phyloP scores from a whole-genome alignment of 2,888 invertebrate genomes.

The Oscheius sp. region DNA sequence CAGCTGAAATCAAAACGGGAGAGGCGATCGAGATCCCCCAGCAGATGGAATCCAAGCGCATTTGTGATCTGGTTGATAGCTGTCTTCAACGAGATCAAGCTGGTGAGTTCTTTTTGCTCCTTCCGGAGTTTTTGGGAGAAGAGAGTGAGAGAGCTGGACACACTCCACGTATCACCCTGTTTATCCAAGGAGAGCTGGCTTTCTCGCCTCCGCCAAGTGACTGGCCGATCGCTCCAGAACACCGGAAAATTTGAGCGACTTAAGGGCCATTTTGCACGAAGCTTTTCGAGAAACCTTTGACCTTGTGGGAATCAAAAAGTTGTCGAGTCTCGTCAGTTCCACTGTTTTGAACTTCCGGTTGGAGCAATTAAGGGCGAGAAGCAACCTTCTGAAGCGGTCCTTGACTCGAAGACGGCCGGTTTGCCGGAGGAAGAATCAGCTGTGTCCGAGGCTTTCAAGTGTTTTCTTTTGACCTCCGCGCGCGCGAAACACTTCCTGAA shows the following conservation, averaged over 20 bases:
- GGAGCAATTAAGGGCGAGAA: not conserved
- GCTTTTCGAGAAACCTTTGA: not conserved
- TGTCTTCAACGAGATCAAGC: slow-evolving; percentile 23
- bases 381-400: too few species aligned
- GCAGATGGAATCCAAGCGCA: slow-evolving; percentile 28
- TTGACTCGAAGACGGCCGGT: too few species aligned
- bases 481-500: not conserved
- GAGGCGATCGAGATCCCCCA: slow-evolving; percentile 30
- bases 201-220: slow-evolving; percentile 4
- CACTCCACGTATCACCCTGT: not conserved
- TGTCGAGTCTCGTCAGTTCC: too few species aligned
- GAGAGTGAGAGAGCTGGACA: too few species aligned
- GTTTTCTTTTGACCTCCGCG: slow-evolving; percentile 25
- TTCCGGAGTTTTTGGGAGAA: too few species aligned
- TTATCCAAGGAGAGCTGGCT: slow-evolving; percentile 2
- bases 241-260: not conserved
- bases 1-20: slow-evolving; percentile 37
- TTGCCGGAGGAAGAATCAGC: not conserved
- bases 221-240: not conserved
- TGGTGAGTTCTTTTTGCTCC: not conserved
- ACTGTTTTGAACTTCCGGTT: not conserved
- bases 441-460: slow-evolving; percentile 12
- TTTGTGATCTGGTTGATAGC: slow-evolving; percentile 43
- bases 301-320: too few species aligned
- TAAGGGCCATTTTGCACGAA: not conserved